Evolutionary conservation across 1,140 invertebrate species (phyloP).

Genomic region (Zaprionus ghesquierei): DNA sequence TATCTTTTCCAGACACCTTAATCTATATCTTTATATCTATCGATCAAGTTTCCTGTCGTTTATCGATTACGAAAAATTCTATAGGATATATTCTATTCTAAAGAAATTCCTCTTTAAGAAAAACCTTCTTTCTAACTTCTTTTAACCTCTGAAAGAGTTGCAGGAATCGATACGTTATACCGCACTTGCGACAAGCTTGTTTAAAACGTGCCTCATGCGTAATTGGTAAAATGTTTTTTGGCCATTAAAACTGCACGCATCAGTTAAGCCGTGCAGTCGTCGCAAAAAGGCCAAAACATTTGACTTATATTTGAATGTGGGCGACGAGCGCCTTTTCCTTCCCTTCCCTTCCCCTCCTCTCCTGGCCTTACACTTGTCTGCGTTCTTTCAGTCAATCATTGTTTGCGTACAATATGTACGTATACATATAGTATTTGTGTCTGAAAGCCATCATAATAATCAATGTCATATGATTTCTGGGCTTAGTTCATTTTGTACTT

Average conservation of each 20-base stretch:
- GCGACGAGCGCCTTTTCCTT: constrained; percentile 3
- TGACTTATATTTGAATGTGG: constrained; percentile 59
- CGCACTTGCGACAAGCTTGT: not conserved
- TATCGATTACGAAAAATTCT: too few species aligned
- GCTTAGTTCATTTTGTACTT: constrained; percentile 57
- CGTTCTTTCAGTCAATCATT: constrained; percentile 52
- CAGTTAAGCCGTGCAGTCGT: constrained; percentile 44
- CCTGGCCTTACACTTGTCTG: constrained; percentile 7
- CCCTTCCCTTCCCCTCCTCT: constrained; percentile 8
- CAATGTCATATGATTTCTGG: constrained; percentile 61
- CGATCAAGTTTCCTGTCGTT: too few species aligned
- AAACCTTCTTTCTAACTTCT: not conserved
- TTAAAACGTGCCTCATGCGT: constrained; percentile 28
- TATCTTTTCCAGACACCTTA: too few species aligned
- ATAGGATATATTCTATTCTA: too few species aligned
- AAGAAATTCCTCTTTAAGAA: too few species aligned
- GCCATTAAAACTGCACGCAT: constrained; percentile 73
- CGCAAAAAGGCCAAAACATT: constrained; percentile 41
- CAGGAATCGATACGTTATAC: not conserved
- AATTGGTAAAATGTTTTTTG: constrained; percentile 58
- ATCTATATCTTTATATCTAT: too few species aligned
- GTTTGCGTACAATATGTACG: too few species aligned
- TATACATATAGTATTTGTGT: not conserved
- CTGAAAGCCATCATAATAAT: constrained; percentile 59
- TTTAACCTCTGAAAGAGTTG: not conserved